Evolutionary conservation across 2,113 vertebrate genomes (phyloP).

Genomic region (Tor tambroides): DNA sequence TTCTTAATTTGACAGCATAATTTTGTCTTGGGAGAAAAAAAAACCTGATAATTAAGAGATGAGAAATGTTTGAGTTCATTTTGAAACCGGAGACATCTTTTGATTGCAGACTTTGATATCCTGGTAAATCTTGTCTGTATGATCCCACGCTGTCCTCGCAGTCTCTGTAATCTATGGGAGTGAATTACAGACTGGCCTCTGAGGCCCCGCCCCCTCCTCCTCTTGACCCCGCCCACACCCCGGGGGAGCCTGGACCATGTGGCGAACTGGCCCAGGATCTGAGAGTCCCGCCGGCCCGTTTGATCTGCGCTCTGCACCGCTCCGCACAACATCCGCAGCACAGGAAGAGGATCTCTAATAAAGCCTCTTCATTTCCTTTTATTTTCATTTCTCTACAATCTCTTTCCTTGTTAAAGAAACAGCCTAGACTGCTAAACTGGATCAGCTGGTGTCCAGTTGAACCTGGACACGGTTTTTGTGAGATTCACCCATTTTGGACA

Average conservation of each 20-base stretch:
- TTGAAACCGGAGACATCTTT: neutral
- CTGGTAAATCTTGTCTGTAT: neutral
- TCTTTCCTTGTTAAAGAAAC: neutral
- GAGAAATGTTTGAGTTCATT: neutral
- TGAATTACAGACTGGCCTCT: neutral
- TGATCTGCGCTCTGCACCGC: conserved; percentile 39
- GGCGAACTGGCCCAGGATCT: conserved; percentile 49
- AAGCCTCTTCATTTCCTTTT: conserved; percentile 51
- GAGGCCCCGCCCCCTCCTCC: neutral
- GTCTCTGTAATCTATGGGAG: conserved; percentile 9
- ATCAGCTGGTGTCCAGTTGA: neutral
- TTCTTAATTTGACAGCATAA: no score
- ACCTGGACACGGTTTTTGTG: neutral
- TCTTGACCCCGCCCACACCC: conserved; percentile 32
- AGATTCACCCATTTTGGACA: neutral
- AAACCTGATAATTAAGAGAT: no score
- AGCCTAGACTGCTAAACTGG: neutral
- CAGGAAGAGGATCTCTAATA: conserved; percentile 41
- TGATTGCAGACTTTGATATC: neutral
- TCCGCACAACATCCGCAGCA: conserved; percentile 28
- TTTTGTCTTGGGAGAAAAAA: no score
- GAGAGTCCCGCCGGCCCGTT: conserved; percentile 20
- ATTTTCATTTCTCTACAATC: conserved; percentile 12
- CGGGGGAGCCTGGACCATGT: conserved; percentile 46
- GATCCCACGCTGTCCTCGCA: neutral